These are phyloP conservation scores for Lasioglossum malachurum DNA, from an alignment of 2,888 invertebrate genomes.

Conservation along the genomic window DNA sequence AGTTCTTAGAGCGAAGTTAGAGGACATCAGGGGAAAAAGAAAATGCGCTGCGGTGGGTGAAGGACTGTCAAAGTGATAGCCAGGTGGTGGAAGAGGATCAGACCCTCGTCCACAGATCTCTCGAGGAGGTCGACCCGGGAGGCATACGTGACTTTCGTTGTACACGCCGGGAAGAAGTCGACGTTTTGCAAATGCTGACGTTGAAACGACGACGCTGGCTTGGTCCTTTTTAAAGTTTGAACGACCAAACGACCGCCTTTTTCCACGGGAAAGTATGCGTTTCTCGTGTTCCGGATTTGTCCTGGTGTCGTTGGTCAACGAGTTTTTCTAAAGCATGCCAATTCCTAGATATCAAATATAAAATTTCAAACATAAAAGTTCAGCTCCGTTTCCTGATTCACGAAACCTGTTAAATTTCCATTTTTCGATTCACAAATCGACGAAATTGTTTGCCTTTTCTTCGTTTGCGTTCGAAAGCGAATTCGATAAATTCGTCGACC, in stretches of 20 bases:
- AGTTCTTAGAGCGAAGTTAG: background rate
- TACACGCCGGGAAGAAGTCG: background rate
- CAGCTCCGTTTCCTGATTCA: background rate
- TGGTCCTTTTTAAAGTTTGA: constrained; percentile 12
- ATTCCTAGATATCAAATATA: background rate
- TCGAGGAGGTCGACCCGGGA: background rate
- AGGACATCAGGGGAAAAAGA: background rate
- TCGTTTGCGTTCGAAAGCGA: constrained; percentile 54
- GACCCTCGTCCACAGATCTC: background rate
- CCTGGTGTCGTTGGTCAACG: background rate
- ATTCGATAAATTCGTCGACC: constrained; percentile 31
- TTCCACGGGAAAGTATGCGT: constrained; percentile 4
- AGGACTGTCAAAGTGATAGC: background rate
- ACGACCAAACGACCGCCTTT: background rate
- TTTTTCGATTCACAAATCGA: background rate
- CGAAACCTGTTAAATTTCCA: background rate
- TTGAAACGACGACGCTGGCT: background rate
- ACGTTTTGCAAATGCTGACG: constrained; percentile 9
- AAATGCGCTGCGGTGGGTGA: background rate
- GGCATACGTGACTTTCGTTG: constrained; percentile 23
- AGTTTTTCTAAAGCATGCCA: background rate
- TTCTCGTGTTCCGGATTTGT: background rate
- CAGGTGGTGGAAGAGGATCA: background rate
- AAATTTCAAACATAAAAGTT: too few species aligned
- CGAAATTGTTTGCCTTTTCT: constrained; percentile 40